Evolutionary conservation across 2,888 invertebrate genomes (phyloP), one percentile per base, ranked within the genome.

Genomic region (Sarcophaga subvicina): DNA sequence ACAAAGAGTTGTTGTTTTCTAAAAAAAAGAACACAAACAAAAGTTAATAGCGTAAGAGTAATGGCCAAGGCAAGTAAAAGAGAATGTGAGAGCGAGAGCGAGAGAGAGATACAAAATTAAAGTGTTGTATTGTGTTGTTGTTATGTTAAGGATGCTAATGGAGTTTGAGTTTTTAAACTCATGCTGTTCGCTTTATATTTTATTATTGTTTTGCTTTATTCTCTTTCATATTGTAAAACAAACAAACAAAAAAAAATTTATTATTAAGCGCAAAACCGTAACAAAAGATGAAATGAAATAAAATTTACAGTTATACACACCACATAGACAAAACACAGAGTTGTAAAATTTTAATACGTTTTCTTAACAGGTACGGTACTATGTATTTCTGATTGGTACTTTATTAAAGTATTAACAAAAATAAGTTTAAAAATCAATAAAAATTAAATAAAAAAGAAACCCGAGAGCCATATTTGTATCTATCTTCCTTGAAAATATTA

Each of bases 231-330:
- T 37, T 37, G 37, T 37, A 37, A 37, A 37, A 37, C 8, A 37
- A 37, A 37, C 37, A 8, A 0, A 8, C 0, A 37, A 37, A 37
- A 37, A 67, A 17, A 63, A 83, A 82, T 70, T 70, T 27, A 59
- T 66, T 71, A 71, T 63, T 37, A 49, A 62, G 71, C 37, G 70
- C 37, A 76, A 14, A 76, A 75, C 70, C 12, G 5, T 14, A 77
- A 77, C 27, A 71, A 60, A 1, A 83, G 76, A 87, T 89, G 83
- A 89, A 89, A 37, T 37, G 37, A 37, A 37, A 37, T 37, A 37
- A 37, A 37, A 83, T 90, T 89, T 90, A 90, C 90, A 90, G 92
- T 92, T 91, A 92, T 92, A 92, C 91, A 92, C 90, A 92, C 90
- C 89, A 37, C 89, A 90, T 89, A 88, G 76, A 89, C 60, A 87